Conservation (phyloP, 2,888 invertebrate genomes). For the Furcula furcula region DNA sequence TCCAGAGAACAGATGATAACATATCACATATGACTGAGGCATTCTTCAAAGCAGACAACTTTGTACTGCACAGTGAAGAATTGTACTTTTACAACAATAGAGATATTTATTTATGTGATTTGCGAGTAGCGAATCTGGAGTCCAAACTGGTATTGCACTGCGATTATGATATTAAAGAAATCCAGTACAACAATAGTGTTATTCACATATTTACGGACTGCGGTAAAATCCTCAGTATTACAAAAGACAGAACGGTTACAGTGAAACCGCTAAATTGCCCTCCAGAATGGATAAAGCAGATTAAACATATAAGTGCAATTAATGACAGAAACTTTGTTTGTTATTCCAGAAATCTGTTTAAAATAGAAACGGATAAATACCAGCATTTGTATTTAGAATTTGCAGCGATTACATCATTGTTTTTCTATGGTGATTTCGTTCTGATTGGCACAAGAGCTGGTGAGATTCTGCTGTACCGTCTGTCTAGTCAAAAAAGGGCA, state of each 20-base stretch:
- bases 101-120: conserved; percentile 53
- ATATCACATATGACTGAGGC: conserved; percentile 40
- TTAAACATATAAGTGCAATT: conserved; percentile 52
- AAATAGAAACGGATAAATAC: conserved; percentile 59
- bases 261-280: conserved; percentile 48
- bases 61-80: conserved; percentile 42
- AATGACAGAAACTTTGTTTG: conserved; percentile 62
- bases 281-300: conserved; percentile 58
- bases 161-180: conserved; percentile 57
- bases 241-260: conserved; percentile 27
- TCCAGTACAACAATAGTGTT: conserved; percentile 41
- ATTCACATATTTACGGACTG: conserved; percentile 58
- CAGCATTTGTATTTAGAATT: conserved; percentile 64
- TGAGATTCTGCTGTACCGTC: conserved; percentile 57
- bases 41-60: conserved; percentile 57
- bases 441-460: conserved; percentile 55
- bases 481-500: conserved; percentile 50
- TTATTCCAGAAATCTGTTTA: conserved; percentile 62
- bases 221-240: conserved; percentile 53
- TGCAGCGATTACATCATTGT: conserved; percentile 59
- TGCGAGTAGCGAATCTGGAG: conserved; percentile 37
- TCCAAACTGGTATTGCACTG: conserved; percentile 46
- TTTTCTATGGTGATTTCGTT: conserved; percentile 63
- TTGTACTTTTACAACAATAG: conserved; percentile 52
- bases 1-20: conserved; percentile 52